phyloP scores from a whole-genome alignment of 92 coral and sea anemone species.

The Zoanthus sansibaricus region DNA sequence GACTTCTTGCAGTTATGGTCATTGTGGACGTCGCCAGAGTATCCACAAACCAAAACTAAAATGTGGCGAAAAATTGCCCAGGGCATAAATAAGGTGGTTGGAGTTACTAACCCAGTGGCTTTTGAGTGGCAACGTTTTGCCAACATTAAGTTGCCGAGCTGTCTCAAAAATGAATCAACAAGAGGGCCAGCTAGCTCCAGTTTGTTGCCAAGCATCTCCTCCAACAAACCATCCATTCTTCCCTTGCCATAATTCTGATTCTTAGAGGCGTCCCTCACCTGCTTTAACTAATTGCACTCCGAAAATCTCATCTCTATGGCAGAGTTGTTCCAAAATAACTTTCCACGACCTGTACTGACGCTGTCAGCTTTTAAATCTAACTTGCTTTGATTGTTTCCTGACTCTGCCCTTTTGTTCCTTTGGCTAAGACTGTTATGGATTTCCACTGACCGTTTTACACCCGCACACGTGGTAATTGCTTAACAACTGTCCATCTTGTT shows the following conservation, averaged over 20 bases:
- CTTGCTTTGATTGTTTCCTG: neutral
- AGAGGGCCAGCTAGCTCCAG: too few species aligned
- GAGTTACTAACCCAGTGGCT: slow-evolving; percentile 66
- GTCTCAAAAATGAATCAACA: too few species aligned
- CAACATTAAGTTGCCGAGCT: too few species aligned
- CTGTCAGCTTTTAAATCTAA: neutral
- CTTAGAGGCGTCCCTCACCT: neutral
- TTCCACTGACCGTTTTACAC: neutral
- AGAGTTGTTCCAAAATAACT: neutral
- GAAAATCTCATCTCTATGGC: neutral
- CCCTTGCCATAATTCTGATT: neutral
- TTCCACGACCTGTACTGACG: slow-evolving; percentile 1
- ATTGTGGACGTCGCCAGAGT: slow-evolving; percentile 55
- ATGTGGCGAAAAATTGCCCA: slow-evolving; percentile 69
- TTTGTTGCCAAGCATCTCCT: too few species aligned
- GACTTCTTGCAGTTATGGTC: slow-evolving; percentile 1
- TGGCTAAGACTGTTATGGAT: neutral
- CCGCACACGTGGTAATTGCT: neutral
- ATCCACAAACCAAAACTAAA: slow-evolving; percentile 50
- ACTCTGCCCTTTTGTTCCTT: neutral
- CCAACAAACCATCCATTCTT: neutral
- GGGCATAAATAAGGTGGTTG: slow-evolving; percentile 48
- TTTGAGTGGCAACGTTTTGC: slow-evolving; percentile 55
- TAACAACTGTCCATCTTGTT: neutral
- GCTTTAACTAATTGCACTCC: neutral